Evolutionary conservation across 2,888 invertebrate species (phyloP), one percentile per base, ranked within the genome.

Genomic region (Morpho deidamia): DNA sequence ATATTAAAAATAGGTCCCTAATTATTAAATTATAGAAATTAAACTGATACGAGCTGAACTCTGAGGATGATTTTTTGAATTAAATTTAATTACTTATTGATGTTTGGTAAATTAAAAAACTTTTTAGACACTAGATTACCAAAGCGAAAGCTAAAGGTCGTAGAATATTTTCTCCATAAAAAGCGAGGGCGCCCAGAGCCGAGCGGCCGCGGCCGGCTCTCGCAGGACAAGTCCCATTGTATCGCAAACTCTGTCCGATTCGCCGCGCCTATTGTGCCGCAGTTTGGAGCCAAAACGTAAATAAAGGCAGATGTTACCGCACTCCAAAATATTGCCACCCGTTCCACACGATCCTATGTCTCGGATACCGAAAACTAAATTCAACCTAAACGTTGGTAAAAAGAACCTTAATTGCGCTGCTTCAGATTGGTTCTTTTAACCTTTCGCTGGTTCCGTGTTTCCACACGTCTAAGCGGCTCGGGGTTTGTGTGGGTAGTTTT

Each of bases 291-390:
- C 84, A 78, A 84, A 87, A 87, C 86, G 86, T 88, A 88, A 88
- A 89, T 89, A 88, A 88, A 88, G 66, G 81, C 88, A 89, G 88
- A 88, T 89, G 88, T 88, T 86, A 79, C 88, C 84, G 70, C 78
- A 81, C 83, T 83, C 80, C 79, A 74, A 78, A 82, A 77, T 72
- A 71, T 73, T 69, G 66, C 63, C 58, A 65, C 65, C 61, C 58
- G 54, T 59, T 50, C 59, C 60, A 56, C 59, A 58, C 47, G 52
- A 50, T 67, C 60, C 53, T 65, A 73, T 63, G 59, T 60, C 37
- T 55, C 40, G 34, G 8, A 10, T 9, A 23, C 35, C 37, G 49
- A 63, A 63, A 47, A 7, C 42, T 7, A 73, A 71, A 69, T 11
- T 49, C 47, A 61, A 69, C 74, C 58, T 50, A 70, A 69, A 11